phyloP scores from a whole-genome alignment of 2,797 vertebrate species.

The Diglossa cyanea region DNA sequence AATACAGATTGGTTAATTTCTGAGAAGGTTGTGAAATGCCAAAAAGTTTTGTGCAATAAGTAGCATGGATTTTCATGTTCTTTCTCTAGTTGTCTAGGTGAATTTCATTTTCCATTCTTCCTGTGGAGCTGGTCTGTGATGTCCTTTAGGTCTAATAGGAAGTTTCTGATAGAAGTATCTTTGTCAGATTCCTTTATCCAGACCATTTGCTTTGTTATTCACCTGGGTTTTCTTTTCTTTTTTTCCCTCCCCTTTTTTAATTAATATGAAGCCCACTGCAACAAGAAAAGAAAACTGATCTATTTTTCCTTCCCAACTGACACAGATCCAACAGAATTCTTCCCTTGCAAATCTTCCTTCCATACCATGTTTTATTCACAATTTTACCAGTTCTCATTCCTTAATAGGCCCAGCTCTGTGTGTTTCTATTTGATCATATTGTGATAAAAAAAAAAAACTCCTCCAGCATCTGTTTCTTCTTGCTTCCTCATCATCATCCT shows the following conservation, averaged over 20 bases:
- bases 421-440: constrained; percentile 8
- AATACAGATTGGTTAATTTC: not conserved
- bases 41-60: not conserved
- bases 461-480: not conserved
- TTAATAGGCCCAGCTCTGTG: not conserved
- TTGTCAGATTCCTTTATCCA: not conserved
- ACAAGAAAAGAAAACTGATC: not conserved
- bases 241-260: not conserved
- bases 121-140: not conserved
- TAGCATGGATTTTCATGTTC: not conserved
- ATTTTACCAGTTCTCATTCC: not conserved
- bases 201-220: not conserved
- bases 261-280: not conserved
- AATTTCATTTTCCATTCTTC: not conserved
- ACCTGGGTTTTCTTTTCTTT: not conserved
- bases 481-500: not conserved
- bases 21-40: not conserved
- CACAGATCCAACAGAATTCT: not conserved
- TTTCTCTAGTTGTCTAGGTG: not conserved
- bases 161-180: not conserved
- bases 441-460: not conserved
- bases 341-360: not conserved
- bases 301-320: not conserved
- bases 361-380: not conserved
- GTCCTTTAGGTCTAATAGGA: not conserved